phyloP scores from a whole-genome alignment of 2,113 vertebrate species.

The Hippocampus comes region DNA sequence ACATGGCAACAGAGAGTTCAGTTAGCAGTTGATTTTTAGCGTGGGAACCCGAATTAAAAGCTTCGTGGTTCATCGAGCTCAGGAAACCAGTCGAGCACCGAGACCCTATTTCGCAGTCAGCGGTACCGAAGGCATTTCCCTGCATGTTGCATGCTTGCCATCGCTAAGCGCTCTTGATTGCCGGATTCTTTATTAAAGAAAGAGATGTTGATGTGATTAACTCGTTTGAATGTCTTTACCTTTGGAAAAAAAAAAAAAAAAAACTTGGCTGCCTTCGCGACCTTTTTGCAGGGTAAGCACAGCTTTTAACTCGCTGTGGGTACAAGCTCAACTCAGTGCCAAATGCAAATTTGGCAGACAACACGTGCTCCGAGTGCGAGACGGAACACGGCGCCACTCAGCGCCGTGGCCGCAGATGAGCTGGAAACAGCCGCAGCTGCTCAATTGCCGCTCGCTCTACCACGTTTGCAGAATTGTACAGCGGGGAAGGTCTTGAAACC shows the following conservation, averaged over 20 bases:
- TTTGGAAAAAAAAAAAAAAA: slow-evolving; percentile 12
- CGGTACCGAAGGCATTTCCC: slow-evolving; percentile 45
- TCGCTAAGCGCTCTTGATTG: slow-evolving; percentile 35
- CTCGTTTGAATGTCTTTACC: slow-evolving; percentile 26
- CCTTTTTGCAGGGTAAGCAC: slow-evolving; percentile 43
- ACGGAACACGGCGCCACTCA: slow-evolving; percentile 32
- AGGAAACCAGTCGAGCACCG: too few species aligned
- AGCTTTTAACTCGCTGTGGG: slow-evolving; percentile 60
- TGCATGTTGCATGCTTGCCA: slow-evolving; percentile 28
- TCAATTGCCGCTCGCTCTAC: slow-evolving; percentile 35
- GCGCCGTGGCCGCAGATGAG: slow-evolving; percentile 57
- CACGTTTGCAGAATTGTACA: slow-evolving; percentile 37
- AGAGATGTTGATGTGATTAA: neutral
- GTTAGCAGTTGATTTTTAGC: slow-evolving; percentile 18
- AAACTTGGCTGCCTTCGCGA: slow-evolving; percentile 36
- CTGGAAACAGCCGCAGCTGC: slow-evolving; percentile 62
- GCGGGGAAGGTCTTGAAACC: slow-evolving; percentile 36
- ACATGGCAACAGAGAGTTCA: slow-evolving; percentile 23
- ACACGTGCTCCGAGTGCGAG: slow-evolving; percentile 39
- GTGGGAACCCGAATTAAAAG: slow-evolving; percentile 9
- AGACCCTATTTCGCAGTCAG: too few species aligned
- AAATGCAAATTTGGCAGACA: slow-evolving; percentile 58
- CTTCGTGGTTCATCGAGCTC: too few species aligned
- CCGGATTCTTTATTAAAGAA: slow-evolving; percentile 14
- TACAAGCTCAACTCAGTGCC: slow-evolving; percentile 40